Evolutionary conservation across 1,140 invertebrate species (phyloP), one percentile per base, ranked within the genome.

Genomic region (Helicoverpa armigera): DNA sequence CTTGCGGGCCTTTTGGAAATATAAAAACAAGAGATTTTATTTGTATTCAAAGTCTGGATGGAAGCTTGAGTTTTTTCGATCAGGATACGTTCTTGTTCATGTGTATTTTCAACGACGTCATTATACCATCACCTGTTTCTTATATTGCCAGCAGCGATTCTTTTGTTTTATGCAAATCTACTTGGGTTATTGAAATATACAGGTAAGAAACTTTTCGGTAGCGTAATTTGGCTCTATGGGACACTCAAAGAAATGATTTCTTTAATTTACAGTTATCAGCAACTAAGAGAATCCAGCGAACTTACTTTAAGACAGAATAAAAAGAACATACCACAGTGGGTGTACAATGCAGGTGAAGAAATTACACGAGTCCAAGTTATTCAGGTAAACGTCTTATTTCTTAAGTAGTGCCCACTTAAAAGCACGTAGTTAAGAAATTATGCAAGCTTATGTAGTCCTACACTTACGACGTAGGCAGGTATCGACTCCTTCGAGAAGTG

Each of bases 31-130:
- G 97, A 88, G 98, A 98, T 94, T 98, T 98, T 86, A 96, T 98
- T 51, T 98, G 98, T 91, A 96, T 99, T 2, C 98, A 98, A 91
- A 97, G 97, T 23, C 91, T 99, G 69, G 98, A 99, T 93, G 98
- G 98, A 1, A 96, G 97, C 16, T 88, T 99, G 2, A 96, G 96
- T 53, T 97, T 99, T 86, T 99, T 97, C 94, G 98, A 99, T 90
- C 98, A 99, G 93, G 98, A 99, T 90, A 96, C 96, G 48, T 97
- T 97, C 90, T 95, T 97, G 23, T 98, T 98, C 86, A 96, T 96
- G 84, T 96, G 97, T 69, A 96, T 96, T 80, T 95, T 98, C 50
- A 97, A 97, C 3, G 96, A 97, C 85, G 96, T 97, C 76, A 94
- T 98, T 18, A 94, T 99, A 74, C 98, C 98, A 0, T 97, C 97